Evolutionary conservation across 2,113 vertebrate genomes (phyloP), one percentile per base, ranked within the genome.

Genomic region (Oryzias curvinotus): DNA sequence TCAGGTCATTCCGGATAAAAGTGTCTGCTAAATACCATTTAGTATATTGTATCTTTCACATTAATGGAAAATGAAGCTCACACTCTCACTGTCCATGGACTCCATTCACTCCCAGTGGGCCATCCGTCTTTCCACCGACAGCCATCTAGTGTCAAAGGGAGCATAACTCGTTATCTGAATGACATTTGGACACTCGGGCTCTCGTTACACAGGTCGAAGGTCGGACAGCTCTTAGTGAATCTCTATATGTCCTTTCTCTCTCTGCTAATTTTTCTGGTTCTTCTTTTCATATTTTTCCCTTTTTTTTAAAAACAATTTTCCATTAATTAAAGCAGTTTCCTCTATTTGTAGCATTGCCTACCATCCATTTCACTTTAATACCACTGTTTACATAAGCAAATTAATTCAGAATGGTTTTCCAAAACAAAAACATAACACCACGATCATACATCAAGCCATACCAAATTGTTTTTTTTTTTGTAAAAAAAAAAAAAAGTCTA

Each of bases 21-120:
- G 82, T 90, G 84, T 84, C 86, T 73, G 84, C 87, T 86, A 84
- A 88, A 88, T 85, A 85, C 79, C 85, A 80, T 90, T 88, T 87
- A 87, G 71, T 74, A 82, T 86, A 86, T 86, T 80, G 82, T 85
- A 84, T 82, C 66, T 57, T 77, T 72, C 47, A 85, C 79, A 86
- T 88, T 88, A 90, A 69, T 72, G 85, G 75, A 65, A 77, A 81
- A 77, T 71, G 68, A 64, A 81, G 57, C 78, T 77, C 77, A 75
- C 74, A 75, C 49, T 74, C 73, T 70, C 68, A 64, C 70, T 74
- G 75, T 58, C 73, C 75, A 77, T 77, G 83, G 77, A 83, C 88
- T 89, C 78, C 72, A 69, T 78, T 66, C 71, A 62, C 84, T 85
- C 81, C 81, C 77, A 28, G 67, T n/a, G 69, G 82, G 79, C 86